Evolutionary conservation across 2,888 invertebrate genomes (phyloP).

Genomic region (Unio pictorum): DNA sequence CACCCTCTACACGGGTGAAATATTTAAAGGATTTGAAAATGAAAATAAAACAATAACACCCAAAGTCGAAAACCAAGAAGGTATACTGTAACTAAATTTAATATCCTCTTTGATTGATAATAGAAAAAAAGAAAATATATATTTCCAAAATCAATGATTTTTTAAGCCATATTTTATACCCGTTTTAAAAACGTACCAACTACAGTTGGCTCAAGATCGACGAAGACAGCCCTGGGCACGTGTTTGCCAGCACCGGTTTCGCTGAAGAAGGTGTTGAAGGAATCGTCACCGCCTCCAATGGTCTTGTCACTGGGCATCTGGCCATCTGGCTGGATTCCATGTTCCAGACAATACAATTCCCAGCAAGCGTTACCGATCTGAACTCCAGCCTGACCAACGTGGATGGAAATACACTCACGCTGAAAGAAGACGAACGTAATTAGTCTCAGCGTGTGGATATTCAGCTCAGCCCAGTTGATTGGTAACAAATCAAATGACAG

Average conservation of each 20-base stretch:
- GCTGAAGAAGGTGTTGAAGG: conserved; percentile 84
- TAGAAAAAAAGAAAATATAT: too few relatives aligned
- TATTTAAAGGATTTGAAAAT: too few relatives aligned
- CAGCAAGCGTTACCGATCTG: conserved; percentile 36
- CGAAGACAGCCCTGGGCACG: conserved; percentile 92
- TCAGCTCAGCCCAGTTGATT: too few relatives aligned
- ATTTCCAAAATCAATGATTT: too few relatives aligned
- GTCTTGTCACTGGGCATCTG: conserved; percentile 85
- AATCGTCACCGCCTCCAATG: conserved; percentile 79
- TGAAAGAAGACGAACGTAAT: conserved; percentile 5
- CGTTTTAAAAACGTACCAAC: conserved; percentile 77
- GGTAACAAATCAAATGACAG: too few relatives aligned
- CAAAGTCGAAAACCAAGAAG: too few relatives aligned
- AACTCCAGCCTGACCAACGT: conserved; percentile 30
- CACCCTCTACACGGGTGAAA: too few relatives aligned
- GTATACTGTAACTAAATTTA: too few relatives aligned
- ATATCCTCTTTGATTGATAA: too few relatives aligned
- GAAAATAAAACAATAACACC: too few relatives aligned
- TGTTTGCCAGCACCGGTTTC: conserved; percentile 97
- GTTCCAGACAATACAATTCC: conserved; percentile 32
- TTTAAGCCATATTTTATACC: too few relatives aligned
- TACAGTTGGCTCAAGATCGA: conserved; percentile 96
- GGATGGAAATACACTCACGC: conserved; percentile 29
- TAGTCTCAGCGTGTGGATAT: neutral
- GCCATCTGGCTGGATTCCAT: conserved; percentile 72